phyloP scores from a whole-genome alignment of 2,888 invertebrate species.

The Omphaloscelis lunosa region DNA sequence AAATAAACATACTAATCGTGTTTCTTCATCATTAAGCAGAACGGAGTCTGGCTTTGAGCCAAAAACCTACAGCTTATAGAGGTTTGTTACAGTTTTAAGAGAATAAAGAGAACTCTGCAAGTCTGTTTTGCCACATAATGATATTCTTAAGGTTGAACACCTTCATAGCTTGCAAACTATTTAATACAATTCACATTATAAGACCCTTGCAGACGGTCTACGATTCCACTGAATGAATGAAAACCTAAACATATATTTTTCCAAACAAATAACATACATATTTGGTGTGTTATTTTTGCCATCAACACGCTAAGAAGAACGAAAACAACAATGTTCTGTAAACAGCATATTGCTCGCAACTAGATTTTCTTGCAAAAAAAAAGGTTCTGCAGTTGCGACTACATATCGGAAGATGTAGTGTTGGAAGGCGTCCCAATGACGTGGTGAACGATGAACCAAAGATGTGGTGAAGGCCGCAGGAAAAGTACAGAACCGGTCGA shows the following conservation, averaged over 20 bases:
- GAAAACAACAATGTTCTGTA: not conserved
- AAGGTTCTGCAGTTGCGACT: no score
- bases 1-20: slow-evolving; percentile 47
- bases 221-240: not conserved
- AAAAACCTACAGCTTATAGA: slow-evolving; percentile 19
- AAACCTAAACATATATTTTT: no score
- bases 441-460: no score
- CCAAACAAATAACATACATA: no score
- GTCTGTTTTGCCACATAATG: not conserved
- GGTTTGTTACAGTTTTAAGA: slow-evolving; percentile 11
- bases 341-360: not conserved
- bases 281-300: no score
- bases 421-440: no score
- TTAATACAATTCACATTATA: not conserved
- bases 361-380: not conserved
- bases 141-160: not conserved
- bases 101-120: slow-evolving; percentile 6
- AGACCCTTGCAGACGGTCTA: not conserved
- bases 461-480: no score
- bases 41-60: slow-evolving; percentile 39
- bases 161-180: not conserved
- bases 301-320: no score
- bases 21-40: slow-evolving; percentile 50
- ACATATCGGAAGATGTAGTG: no score
- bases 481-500: no score